These are phyloP conservation scores for Chroicocephalus ridibundus DNA, from an alignment of 2,113 vertebrate genomes.

Conservation along the genomic window DNA sequence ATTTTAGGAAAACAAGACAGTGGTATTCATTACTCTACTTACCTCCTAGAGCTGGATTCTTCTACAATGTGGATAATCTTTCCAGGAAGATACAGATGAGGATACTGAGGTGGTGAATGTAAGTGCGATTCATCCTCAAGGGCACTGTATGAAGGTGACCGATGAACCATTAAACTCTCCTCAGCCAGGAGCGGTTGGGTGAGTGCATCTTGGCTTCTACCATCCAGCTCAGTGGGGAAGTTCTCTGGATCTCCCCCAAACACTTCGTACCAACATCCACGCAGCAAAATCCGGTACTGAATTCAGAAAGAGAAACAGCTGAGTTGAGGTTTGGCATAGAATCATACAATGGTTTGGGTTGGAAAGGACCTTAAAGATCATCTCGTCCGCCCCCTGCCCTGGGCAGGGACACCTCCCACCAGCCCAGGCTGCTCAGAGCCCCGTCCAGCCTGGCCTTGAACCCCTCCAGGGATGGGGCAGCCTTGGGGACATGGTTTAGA, in stretches of 20 bases:
- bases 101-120: constrained; percentile 74
- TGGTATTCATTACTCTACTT: background rate
- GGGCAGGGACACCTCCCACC: too few species aligned
- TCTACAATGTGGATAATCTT: constrained; percentile 89
- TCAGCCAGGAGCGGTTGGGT: constrained; percentile 89
- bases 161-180: constrained; percentile 83
- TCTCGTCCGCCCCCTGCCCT: too few species aligned
- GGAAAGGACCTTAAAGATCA: too few species aligned
- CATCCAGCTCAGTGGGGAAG: constrained; percentile 88
- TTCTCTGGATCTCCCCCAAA: constrained; percentile 88
- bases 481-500: background rate
- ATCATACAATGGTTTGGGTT: too few species aligned
- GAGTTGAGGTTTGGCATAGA: background rate
- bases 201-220: constrained; percentile 75
- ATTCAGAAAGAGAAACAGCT: background rate
- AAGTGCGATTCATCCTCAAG: constrained; percentile 77
- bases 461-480: too few species aligned
- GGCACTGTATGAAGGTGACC: constrained; percentile 83
- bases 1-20: background rate
- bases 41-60: constrained; percentile 84
- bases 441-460: too few species aligned
- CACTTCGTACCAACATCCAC: constrained; percentile 91
- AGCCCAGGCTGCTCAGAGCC: too few species aligned
- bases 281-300: constrained; percentile 93
- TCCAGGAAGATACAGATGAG: constrained; percentile 89